phyloP scores from a whole-genome alignment of 2,888 invertebrate species.

The Zootermopsis nevadensis region DNA sequence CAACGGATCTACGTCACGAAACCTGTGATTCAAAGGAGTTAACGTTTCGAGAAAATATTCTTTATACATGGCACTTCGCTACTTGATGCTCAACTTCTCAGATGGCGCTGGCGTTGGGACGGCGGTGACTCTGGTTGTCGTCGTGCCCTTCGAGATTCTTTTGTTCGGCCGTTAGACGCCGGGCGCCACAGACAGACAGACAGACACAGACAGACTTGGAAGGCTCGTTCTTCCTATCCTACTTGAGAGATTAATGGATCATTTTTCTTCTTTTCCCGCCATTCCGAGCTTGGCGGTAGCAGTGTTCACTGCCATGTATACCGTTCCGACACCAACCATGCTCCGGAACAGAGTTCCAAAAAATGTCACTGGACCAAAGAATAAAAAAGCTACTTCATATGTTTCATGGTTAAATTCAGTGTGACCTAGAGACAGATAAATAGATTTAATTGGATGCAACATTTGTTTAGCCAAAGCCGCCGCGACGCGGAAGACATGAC shows the following conservation, averaged over 20 bases:
- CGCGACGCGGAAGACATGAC: too few species aligned
- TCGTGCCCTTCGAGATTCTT: slow-evolving; percentile 58
- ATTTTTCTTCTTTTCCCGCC: slow-evolving; percentile 71
- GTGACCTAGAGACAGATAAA: too few species aligned
- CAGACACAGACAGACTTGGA: neutral
- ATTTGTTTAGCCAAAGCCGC: too few species aligned
- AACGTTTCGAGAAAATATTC: slow-evolving; percentile 32
- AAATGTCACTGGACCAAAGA: neutral
- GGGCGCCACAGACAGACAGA: slow-evolving; percentile 73
- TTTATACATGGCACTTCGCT: slow-evolving; percentile 24
- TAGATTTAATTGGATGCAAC: too few species aligned
- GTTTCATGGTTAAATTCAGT: too few species aligned
- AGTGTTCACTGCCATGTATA: neutral
- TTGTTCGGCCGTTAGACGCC: slow-evolving; percentile 61
- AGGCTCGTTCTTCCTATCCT: slow-evolving; percentile 63
- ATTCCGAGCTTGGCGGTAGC: neutral
- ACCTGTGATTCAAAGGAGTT: neutral
- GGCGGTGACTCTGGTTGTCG: neutral
- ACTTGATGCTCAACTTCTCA: neutral
- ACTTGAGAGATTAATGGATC: slow-evolving; percentile 79
- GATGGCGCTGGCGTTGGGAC: neutral
- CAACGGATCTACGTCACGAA: neutral
- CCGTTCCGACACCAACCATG: neutral
- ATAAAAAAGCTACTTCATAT: neutral
- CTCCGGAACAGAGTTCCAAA: neutral